Conservation (phyloP, 2,797 vertebrate species). For the Eospalax fontanierii region DNA sequence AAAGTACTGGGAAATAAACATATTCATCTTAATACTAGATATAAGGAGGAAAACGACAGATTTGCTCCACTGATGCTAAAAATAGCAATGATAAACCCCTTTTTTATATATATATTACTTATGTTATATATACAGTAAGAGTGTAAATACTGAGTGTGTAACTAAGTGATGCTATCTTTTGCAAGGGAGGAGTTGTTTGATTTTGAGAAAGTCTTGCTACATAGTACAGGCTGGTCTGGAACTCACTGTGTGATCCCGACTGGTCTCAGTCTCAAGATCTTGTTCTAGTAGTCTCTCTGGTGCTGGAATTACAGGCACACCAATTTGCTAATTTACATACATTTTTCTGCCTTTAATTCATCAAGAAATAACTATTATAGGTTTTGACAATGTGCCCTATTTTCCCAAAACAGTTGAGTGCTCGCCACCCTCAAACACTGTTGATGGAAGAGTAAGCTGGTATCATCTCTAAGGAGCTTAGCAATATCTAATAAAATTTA, state of each 20-base stretch:
- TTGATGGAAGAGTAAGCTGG: background rate
- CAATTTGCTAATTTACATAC: too few relatives aligned
- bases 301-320: background rate
- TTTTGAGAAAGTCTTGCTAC: background rate
- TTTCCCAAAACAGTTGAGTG: background rate
- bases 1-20: conserved; percentile 10
- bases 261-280: background rate
- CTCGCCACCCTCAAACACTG: background rate
- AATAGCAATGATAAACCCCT: background rate
- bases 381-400: background rate
- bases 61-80: background rate
- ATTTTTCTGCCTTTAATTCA: background rate
- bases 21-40: background rate
- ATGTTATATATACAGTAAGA: background rate
- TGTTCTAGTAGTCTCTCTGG: background rate
- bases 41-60: background rate
- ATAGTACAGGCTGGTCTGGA: background rate
- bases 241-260: background rate
- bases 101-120: conserved; percentile 3
- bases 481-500: background rate
- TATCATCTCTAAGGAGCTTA: background rate
- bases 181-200: background rate
- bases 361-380: background rate
- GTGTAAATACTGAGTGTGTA: background rate
- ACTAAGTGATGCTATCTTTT: background rate